Evolutionary conservation across 1,140 invertebrate species (phyloP).

Genomic region (Leptestheria dahalacensis): DNA sequence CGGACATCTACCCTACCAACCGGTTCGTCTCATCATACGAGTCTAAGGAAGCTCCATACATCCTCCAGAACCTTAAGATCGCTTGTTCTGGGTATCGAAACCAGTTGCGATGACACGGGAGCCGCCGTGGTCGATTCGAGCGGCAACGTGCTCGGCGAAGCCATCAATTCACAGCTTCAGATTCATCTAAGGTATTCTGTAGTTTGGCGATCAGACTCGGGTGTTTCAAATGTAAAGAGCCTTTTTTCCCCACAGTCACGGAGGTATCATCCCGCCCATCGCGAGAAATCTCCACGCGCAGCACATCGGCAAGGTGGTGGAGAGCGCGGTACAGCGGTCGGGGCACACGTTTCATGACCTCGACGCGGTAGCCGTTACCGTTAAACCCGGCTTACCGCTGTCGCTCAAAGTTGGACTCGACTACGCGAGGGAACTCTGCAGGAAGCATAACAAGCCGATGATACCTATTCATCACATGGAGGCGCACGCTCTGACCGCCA

Average conservation of each 20-base stretch:
- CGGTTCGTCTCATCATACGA: no score
- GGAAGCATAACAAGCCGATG: slow-evolving; percentile 56
- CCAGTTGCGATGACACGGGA: slow-evolving; percentile 96
- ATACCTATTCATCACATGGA: slow-evolving; percentile 96
- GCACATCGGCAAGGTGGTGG: slow-evolving; percentile 59
- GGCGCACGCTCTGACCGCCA: slow-evolving; percentile 82
- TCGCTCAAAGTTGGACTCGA: slow-evolving; percentile 66
- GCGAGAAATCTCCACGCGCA: slow-evolving; percentile 64
- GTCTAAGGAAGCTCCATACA: no score
- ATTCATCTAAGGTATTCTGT: slow-evolving; percentile 49
- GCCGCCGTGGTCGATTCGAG: slow-evolving; percentile 61
- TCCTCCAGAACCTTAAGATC: no score
- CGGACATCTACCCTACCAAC: no score
- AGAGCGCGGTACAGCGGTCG: slow-evolving; percentile 46
- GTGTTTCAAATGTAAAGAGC: no score
- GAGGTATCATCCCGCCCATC: slow-evolving; percentile 77
- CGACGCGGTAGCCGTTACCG: slow-evolving; percentile 80
- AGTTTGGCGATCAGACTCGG: no score
- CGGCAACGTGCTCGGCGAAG: slow-evolving; percentile 61
- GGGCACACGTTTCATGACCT: slow-evolving; percentile 51
- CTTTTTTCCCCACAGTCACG: slow-evolving; percentile 40
- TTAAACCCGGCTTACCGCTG: slow-evolving; percentile 63
- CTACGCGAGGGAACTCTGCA: slow-evolving; percentile 65
- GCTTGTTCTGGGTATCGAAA: slow-evolving; percentile 79
- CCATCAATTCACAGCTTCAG: slow-evolving; percentile 54